phyloP scores from a whole-genome alignment of 1,140 invertebrate species.

The Ceratitis capitata region DNA sequence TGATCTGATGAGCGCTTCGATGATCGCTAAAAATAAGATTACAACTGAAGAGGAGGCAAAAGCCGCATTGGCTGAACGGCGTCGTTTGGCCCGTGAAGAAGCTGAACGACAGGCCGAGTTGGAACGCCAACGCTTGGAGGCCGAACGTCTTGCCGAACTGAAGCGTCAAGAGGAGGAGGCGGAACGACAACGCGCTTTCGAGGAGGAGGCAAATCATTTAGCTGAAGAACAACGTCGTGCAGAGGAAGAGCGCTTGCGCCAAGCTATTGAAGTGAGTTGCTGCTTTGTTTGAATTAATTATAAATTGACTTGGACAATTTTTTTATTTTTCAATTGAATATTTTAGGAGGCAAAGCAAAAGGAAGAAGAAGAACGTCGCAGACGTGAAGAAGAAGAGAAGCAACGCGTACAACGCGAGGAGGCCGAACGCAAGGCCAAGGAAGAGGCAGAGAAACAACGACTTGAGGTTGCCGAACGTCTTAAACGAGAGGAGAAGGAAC shows the following conservation, averaged over 20 bases:
- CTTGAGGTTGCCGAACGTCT: conserved; percentile 78
- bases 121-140: conserved; percentile 79
- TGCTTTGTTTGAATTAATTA: too few relatives aligned
- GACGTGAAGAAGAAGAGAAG: conserved; percentile 74
- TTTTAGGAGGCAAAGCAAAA: conserved; percentile 70
- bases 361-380: conserved; percentile 73
- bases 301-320: neutral
- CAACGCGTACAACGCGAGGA: conserved; percentile 80
- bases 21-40: conserved; percentile 76
- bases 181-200: conserved; percentile 79
- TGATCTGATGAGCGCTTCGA: conserved; percentile 68
- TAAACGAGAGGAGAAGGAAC: conserved; percentile 82
- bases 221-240: conserved; percentile 76
- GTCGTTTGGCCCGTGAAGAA: conserved; percentile 84
- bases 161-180: conserved; percentile 85
- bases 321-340: neutral
- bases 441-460: conserved; percentile 82
- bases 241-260: conserved; percentile 78
- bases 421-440: conserved; percentile 77
- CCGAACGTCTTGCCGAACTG: conserved; percentile 77
- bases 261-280: conserved; percentile 73
- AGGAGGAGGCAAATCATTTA: conserved; percentile 78
- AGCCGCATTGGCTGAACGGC: conserved; percentile 85
- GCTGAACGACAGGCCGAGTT: conserved; percentile 86
- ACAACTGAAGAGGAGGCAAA: conserved; percentile 90